Evolutionary conservation across 2,888 invertebrate species (phyloP), one percentile per base, ranked within the genome.

Genomic region (Dinocampus coccinellae): DNA sequence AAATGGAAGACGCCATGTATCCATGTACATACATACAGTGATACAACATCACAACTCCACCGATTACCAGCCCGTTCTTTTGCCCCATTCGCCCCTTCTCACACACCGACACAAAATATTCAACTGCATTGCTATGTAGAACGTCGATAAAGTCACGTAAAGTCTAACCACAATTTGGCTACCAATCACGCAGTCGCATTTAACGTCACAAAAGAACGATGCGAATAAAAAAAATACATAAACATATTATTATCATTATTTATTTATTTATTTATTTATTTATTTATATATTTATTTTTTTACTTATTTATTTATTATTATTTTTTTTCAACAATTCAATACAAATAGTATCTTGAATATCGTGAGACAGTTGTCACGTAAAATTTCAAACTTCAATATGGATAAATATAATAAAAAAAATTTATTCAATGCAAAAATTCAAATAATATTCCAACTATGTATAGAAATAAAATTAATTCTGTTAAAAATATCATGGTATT

Each of bases 61-160:
- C n/a, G n/a, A n/a, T n/a, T n/a, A n/a, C n/a, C n/a, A n/a, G n/a
- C n/a, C n/a, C n/a, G n/a, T n/a, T n/a, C n/a, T n/a, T n/a, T n/a
- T n/a, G n/a, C n/a, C n/a, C n/a, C n/a, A n/a, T n/a, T n/a, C n/a
- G n/a, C n/a, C n/a, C n/a, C n/a, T n/a, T n/a, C n/a, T n/a, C n/a
- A n/a, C n/a, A n/a, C n/a, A n/a, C n/a, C n/a, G n/a, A n/a, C n/a
- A n/a, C n/a, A n/a, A n/a, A n/a, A n/a, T n/a, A n/a, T n/a, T n/a
- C n/a, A n/a, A n/a, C n/a, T n/a, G n/a, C n/a, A 63, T 71, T 61
- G 63, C 72, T 70, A 68, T 72, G 58, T 42, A 39, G 42, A 62
- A 62, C 26, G 69, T 67, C 72, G 61, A 73, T 72, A 47, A 68
- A 73, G 74, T 77, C 77, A 76, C 77, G 77, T 75, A 74, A 74